Evolutionary conservation across 2,113 vertebrate species (phyloP), one percentile per base, ranked within the genome.

Genomic region (Catharus bicknelli): DNA sequence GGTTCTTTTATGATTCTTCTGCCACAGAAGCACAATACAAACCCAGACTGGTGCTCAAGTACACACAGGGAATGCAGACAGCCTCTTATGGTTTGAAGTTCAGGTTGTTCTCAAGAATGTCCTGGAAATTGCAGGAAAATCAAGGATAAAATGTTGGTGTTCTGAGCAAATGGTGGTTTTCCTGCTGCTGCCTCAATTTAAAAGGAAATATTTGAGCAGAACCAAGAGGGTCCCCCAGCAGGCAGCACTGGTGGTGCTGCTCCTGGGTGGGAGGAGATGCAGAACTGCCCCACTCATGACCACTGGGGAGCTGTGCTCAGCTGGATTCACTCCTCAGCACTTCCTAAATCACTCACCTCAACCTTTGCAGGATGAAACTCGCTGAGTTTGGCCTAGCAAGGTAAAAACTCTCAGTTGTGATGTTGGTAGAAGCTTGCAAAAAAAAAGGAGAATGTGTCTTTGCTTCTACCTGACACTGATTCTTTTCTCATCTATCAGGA

Each of bases 401-500:
- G 3, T 32, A 47, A 72, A 66, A 89, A 21, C 13, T 70, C 6
- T 21, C 23, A 2, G 32, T 30, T 48, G 3, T 32, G 36, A 2
- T 1, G 1, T 40, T 27, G 30, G 42, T 36, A 48, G 43, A 61
- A 21, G 2, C 30, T 74, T 66, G 29, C 21, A 67, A 70, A 83
- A 79, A 79, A 9, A 29, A 18, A 55, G 23, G 45, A 79, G 22
- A 84, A 12, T 0, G 0, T 20, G 3, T 22, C 11, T 68, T 72
- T 72, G 19, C 17, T 83, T 79, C 45, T 34, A 4, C 43, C 25
- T 81, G 38, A 34, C 10, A 4, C 16, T 3, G 6, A 13, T 50
- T 64, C 8, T 54, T 66, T 74, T 42, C 38, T 64, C 13, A 38
- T 8, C 34, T 22, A 0, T 45, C 57, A 74, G 42, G 66, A 84